Percentiles rank a stretch among this genome's conserved stretches.
These are phyloP conservation scores for Ectobius pallidus DNA, from an alignment of 2,888 invertebrate species.

Conservation along the genomic window DNA sequence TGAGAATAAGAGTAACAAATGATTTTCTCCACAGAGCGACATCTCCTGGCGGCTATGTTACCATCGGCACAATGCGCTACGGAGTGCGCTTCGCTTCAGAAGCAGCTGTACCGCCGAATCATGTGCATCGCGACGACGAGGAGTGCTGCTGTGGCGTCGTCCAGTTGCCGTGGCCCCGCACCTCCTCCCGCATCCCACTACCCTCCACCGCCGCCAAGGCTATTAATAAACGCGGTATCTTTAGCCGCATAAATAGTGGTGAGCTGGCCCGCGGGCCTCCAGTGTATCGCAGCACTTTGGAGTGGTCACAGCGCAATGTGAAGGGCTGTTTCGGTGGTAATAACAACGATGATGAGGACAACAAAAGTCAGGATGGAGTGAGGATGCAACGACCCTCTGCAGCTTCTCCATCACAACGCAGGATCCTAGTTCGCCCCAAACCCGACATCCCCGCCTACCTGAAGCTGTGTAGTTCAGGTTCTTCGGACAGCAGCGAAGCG, in stretches of 20 bases:
- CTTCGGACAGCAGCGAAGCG: slow-evolving; percentile 33
- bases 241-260: slow-evolving; percentile 41
- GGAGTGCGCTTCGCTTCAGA: slow-evolving; percentile 67
- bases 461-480: slow-evolving; percentile 34
- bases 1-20: too few relatives aligned
- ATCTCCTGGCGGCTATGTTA: slow-evolving; percentile 58
- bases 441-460: slow-evolving; percentile 44
- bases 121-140: slow-evolving; percentile 33
- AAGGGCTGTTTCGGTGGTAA: too few relatives aligned
- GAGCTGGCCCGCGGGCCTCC: slow-evolving; percentile 36
- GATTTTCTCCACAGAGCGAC: too few relatives aligned
- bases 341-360: slow-evolving; percentile 52
- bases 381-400: slow-evolving; percentile 44
- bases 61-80: slow-evolving; percentile 74
- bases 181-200: slow-evolving; percentile 41
- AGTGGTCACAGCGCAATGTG: slow-evolving; percentile 50
- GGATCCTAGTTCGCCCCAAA: slow-evolving; percentile 54
- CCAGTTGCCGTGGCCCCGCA: slow-evolving; percentile 39
- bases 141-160: slow-evolving; percentile 47
- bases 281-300: slow-evolving; percentile 50
- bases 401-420: slow-evolving; percentile 53
- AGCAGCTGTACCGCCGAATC: slow-evolving; percentile 42
- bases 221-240: slow-evolving; percentile 47
- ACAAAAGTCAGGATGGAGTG: slow-evolving; percentile 58
- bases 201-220: slow-evolving; percentile 41